Conservation (phyloP, 1,140 invertebrate genomes). For the Andricus grossulariae region DNA sequence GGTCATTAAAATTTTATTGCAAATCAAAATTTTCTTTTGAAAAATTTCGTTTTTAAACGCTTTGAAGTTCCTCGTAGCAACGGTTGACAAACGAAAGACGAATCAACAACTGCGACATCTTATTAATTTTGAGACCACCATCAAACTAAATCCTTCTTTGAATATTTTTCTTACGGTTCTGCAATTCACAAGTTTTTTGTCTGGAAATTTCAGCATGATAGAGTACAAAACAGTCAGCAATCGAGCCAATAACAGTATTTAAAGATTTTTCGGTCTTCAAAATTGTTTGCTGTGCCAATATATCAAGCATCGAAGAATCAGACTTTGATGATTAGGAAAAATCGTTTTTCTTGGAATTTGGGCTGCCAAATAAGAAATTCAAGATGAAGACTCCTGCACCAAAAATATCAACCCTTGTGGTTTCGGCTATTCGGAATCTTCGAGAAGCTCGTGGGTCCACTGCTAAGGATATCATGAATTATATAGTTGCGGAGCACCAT, state of each 20-base stretch:
- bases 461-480: slow-evolving; percentile 68
- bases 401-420: slow-evolving; percentile 65
- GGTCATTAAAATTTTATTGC: too few species aligned
- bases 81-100: background rate
- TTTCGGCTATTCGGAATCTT: slow-evolving; percentile 66
- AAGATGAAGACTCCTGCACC: slow-evolving; percentile 54
- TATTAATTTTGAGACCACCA: background rate
- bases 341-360: slow-evolving; percentile 3
- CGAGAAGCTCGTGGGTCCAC: slow-evolving; percentile 67
- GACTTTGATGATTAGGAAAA: background rate
- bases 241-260: background rate
- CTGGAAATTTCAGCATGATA: background rate
- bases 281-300: background rate
- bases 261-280: background rate
- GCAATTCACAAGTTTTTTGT: background rate
- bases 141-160: background rate
- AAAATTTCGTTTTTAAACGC: too few species aligned
- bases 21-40: too few species aligned
- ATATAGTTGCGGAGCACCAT: slow-evolving; percentile 64
- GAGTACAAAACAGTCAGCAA: background rate
- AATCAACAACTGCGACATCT: slow-evolving; percentile 7
- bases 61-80: background rate
- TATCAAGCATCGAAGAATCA: background rate
- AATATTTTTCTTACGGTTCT: background rate
- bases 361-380: slow-evolving; percentile 10